Conservation (phyloP, 2,797 vertebrate species). For the Eurystomus glaucurus region DNA sequence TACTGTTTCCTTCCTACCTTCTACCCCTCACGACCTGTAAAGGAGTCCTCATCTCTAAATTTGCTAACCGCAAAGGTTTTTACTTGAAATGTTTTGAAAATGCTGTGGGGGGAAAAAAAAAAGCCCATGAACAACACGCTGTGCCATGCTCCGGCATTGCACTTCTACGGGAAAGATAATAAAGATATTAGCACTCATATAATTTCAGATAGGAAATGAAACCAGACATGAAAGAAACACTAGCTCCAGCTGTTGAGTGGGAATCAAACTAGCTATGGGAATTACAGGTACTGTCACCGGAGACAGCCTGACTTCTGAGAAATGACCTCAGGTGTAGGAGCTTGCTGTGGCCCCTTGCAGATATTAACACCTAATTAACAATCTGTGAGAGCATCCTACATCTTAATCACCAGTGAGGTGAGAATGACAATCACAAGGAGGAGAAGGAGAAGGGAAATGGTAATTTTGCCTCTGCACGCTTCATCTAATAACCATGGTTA, state of each 20-base stretch:
- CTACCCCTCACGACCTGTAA: not conserved
- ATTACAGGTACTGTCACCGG: conserved; percentile 67
- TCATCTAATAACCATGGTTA: conserved; percentile 61
- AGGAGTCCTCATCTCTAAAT: conserved; percentile 69
- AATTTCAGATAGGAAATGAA: conserved; percentile 70
- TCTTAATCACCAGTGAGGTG: conserved; percentile 66
- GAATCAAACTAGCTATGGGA: conserved; percentile 68
- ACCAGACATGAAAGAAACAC: conserved; percentile 34
- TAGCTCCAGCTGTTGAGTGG: conserved; percentile 66
- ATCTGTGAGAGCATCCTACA: conserved; percentile 53
- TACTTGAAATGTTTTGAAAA: conserved; percentile 65
- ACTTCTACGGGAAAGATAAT: conserved; percentile 57
- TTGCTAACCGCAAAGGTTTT: conserved; percentile 68
- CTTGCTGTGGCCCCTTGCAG: conserved; percentile 68
- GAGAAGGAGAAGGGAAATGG: conserved; percentile 54
- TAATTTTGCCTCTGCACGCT: conserved; percentile 31
- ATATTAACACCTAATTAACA: conserved; percentile 81
- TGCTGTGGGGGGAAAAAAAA: not conserved
- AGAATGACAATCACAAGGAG: conserved; percentile 66
- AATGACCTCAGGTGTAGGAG: conserved; percentile 76
- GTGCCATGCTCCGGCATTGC: not conserved
- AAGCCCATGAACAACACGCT: not conserved
- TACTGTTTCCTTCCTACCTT: conserved; percentile 35
- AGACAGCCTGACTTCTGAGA: conserved; percentile 56
- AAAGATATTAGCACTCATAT: conserved; percentile 70